phyloP scores from a whole-genome alignment of 2,113 vertebrate species.

The Felis catus region DNA sequence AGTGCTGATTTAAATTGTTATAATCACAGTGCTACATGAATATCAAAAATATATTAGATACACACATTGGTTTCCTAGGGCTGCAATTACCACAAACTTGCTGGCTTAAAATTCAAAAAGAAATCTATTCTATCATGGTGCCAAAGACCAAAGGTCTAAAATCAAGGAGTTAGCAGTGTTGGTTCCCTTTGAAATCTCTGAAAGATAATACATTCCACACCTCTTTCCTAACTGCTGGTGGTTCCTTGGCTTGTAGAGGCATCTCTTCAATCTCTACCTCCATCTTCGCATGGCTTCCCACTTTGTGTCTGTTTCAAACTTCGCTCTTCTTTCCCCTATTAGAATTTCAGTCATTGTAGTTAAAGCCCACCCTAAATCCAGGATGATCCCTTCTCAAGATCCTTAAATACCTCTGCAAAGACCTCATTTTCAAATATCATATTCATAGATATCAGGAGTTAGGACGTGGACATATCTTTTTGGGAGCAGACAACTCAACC shows the following conservation, averaged over 20 bases:
- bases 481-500: not conserved
- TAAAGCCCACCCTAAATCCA: not conserved
- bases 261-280: not conserved
- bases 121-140: not conserved
- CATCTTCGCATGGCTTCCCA: not conserved
- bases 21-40: not conserved
- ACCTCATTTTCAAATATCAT: not conserved
- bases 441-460: not conserved
- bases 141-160: not conserved
- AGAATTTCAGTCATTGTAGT: not conserved
- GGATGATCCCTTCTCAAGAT: not conserved
- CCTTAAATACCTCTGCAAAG: not conserved
- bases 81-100: not conserved
- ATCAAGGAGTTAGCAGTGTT: not conserved
- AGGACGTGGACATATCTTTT: not conserved
- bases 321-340: not conserved
- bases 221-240: not conserved
- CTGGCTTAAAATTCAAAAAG: not conserved
- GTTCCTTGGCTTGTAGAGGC: not conserved
- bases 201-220: not conserved
- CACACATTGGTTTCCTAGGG: not conserved
- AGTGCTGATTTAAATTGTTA: not conserved
- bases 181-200: not conserved
- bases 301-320: not conserved
- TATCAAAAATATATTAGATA: not conserved